These are phyloP conservation scores for Psittacula echo DNA, from an alignment of 2,797 vertebrate genomes.

Conservation along the genomic window DNA sequence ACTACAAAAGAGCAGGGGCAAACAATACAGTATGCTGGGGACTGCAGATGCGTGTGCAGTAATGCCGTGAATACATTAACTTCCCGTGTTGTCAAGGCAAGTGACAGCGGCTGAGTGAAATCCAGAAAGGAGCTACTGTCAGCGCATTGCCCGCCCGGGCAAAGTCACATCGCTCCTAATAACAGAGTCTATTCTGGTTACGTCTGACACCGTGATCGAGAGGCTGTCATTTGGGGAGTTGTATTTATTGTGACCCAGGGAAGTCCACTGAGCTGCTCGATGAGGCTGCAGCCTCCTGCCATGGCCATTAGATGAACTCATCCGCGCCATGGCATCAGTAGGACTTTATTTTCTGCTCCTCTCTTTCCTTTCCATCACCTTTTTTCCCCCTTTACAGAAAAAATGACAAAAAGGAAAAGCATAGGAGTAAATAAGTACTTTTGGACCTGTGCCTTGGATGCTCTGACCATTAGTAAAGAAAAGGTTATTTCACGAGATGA, in stretches of 20 bases:
- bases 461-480: not conserved
- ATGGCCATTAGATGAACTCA: constrained; percentile 32
- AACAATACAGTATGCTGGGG: constrained; percentile 74
- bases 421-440: not conserved
- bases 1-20: constrained; percentile 78
- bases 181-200: constrained; percentile 77
- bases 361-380: not conserved
- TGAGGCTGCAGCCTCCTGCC: not conserved
- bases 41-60: constrained; percentile 73
- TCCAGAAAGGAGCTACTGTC: constrained; percentile 76
- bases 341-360: not conserved
- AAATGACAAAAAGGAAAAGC: not conserved
- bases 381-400: not conserved
- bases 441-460: not conserved
- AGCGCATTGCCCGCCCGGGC: constrained; percentile 50
- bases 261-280: constrained; percentile 7
- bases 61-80: constrained; percentile 78
- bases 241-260: constrained; percentile 20
- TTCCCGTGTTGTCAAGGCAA: constrained; percentile 75
- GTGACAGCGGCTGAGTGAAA: constrained; percentile 80
- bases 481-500: not conserved
- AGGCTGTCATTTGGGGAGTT: not conserved
- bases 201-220: constrained; percentile 71
- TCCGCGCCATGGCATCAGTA: not conserved
- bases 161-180: constrained; percentile 76